phyloP scores from a whole-genome alignment of 1,140 invertebrate species.

The Babylonia areolata region DNA sequence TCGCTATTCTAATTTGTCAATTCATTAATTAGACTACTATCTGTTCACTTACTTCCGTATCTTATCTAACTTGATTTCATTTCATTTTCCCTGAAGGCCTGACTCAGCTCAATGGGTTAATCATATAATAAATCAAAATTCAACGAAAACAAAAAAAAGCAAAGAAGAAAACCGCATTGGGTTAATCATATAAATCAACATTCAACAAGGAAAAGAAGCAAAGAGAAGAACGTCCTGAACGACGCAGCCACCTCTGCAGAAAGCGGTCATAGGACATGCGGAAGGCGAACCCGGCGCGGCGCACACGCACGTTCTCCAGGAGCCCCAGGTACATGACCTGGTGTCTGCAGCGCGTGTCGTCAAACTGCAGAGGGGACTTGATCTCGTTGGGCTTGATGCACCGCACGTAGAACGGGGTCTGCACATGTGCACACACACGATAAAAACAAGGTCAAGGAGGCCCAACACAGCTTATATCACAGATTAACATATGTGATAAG shows the following conservation, averaged over 20 bases:
- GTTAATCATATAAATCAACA: background rate
- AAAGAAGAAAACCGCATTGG: background rate
- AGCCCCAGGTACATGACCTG: slow-evolving; percentile 90
- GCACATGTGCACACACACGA: background rate
- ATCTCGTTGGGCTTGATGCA: slow-evolving; percentile 96
- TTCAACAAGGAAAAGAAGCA: background rate
- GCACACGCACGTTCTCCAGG: slow-evolving; percentile 94
- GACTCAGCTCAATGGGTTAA: too few relatives aligned
- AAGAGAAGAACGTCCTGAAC: background rate
- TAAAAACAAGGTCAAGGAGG: too few relatives aligned
- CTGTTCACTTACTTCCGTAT: too few relatives aligned
- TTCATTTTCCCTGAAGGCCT: too few relatives aligned
- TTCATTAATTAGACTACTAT: too few relatives aligned
- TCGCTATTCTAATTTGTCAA: too few relatives aligned
- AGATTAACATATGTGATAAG: too few relatives aligned
- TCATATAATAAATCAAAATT: too few relatives aligned
- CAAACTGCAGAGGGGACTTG: slow-evolving; percentile 89
- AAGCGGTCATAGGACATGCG: slow-evolving; percentile 93
- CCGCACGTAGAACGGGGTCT: slow-evolving; percentile 92
- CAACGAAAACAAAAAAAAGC: too few relatives aligned
- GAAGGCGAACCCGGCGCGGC: slow-evolving; percentile 94
- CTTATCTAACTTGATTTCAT: too few relatives aligned
- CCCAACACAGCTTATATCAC: too few relatives aligned
- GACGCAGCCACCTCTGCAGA: slow-evolving; percentile 80
- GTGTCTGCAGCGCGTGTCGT: slow-evolving; percentile 87